Conservation (phyloP, 2,797 vertebrate species). For the Iguana delicatissima region DNA sequence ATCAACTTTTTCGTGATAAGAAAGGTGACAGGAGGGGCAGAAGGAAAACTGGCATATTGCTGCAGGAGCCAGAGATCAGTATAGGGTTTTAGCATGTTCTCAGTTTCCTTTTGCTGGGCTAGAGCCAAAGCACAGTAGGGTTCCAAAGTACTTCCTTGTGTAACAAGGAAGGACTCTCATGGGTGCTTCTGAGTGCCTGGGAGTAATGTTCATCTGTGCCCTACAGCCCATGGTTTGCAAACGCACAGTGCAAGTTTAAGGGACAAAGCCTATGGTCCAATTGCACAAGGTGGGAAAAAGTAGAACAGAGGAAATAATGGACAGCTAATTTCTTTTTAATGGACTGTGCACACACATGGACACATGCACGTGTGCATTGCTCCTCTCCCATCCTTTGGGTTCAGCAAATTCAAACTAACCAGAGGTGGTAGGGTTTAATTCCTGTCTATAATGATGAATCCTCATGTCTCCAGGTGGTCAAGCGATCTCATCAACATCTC, state of each 20-base stretch:
- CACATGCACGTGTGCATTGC: too few species aligned
- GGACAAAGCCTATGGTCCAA: background rate
- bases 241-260: background rate
- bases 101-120: background rate
- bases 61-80: background rate
- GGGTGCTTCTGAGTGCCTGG: background rate
- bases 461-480: background rate
- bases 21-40: background rate
- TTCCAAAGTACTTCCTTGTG: background rate
- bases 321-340: background rate
- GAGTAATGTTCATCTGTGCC: background rate
- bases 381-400: background rate
- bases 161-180: background rate
- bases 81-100: background rate
- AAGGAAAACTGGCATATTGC: background rate
- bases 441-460: conserved; percentile 22
- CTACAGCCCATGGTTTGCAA: background rate
- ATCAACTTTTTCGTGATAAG: background rate
- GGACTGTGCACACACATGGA: background rate
- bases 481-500: conserved; percentile 17
- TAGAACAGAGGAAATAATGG: background rate
- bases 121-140: background rate
- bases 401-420: conserved; percentile 8
- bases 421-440: background rate
- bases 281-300: background rate